Conservation (phyloP, 2,797 vertebrate species). For the Notolepis coatsorum region DNA sequence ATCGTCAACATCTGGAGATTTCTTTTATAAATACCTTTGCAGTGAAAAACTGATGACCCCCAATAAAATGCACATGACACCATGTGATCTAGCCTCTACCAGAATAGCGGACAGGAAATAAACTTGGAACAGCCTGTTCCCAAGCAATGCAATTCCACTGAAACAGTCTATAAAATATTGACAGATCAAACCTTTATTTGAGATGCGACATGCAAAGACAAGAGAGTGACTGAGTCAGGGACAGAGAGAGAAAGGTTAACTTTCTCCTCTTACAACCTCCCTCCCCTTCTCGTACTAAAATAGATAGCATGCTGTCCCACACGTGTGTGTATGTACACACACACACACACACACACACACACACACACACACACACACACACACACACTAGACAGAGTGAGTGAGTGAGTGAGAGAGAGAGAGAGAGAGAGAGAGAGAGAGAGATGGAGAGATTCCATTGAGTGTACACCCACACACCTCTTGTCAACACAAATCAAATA, state of each 20-base stretch:
- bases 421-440: background rate
- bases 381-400: background rate
- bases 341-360: background rate
- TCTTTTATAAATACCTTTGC: too few relatives aligned
- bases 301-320: constrained; percentile 54
- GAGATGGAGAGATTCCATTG: background rate
- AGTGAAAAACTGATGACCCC: too few relatives aligned
- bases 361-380: background rate
- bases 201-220: constrained; percentile 20
- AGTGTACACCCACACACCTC: background rate
- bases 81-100: too few relatives aligned
- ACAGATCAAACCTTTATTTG: constrained; percentile 6
- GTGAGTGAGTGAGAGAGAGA: background rate
- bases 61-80: too few relatives aligned
- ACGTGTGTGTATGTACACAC: background rate
- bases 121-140: too few relatives aligned
- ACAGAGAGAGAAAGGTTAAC: constrained; percentile 58
- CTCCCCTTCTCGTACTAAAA: constrained; percentile 61
- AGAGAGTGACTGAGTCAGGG: background rate
- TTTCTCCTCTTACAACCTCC: constrained; percentile 70
- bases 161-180: too few relatives aligned
- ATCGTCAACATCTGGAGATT: too few relatives aligned
- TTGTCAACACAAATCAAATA: too few relatives aligned
- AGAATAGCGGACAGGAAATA: too few relatives aligned
- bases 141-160: too few relatives aligned